Percentiles rank a stretch among this genome's conserved stretches.
phyloP scores from a whole-genome alignment of 2,113 vertebrate genomes.

The Pungitius pungitius region DNA sequence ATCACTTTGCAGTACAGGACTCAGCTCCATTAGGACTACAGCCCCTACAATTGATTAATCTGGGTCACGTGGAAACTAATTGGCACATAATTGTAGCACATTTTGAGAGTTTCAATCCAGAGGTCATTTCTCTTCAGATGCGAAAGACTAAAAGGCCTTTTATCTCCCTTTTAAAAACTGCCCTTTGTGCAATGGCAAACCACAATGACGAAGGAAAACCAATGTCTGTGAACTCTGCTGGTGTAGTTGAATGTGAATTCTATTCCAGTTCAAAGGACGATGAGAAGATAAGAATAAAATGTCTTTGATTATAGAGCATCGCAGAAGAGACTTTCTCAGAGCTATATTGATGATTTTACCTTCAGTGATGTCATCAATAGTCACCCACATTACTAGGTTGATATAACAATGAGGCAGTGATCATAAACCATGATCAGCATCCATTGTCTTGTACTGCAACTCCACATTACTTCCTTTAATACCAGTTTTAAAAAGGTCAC shows the following conservation, averaged over 20 bases:
- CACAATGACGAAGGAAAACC: background rate
- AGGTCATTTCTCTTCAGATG: conserved; percentile 20
- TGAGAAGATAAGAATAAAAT: background rate
- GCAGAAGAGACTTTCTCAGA: background rate
- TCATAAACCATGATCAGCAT: background rate
- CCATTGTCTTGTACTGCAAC: background rate
- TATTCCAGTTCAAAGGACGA: background rate
- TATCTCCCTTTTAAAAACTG: conserved; percentile 1
- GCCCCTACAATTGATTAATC: background rate
- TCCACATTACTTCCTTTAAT: background rate
- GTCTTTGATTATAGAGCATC: background rate
- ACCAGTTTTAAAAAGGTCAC: background rate
- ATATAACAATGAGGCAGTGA: background rate
- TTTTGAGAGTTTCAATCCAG: background rate
- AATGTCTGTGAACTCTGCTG: background rate
- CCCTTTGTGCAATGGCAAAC: background rate
- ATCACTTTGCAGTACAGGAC: background rate
- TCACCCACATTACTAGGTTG: background rate
- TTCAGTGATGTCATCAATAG: background rate
- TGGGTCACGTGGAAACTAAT: conserved; percentile 7
- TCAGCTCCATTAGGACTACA: background rate
- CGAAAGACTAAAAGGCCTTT: conserved; percentile 1
- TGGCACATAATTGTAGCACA: conserved; percentile 1
- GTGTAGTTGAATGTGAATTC: background rate
- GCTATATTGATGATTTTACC: background rate